Conservation (phyloP, 2,888 invertebrate genomes). For the Dolichopus griseipennis region DNA sequence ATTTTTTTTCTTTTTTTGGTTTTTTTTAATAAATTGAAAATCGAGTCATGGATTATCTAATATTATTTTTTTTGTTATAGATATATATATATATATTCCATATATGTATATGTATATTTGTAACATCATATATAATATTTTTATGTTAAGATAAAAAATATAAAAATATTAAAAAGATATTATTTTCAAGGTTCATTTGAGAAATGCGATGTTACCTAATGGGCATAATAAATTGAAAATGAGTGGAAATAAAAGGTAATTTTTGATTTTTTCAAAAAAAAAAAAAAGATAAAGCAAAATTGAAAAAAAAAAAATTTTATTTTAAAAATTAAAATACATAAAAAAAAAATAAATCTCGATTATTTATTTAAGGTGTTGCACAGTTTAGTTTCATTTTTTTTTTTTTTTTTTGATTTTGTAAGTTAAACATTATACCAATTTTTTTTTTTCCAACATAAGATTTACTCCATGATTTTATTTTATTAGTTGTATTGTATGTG, state of each 20-base stretch:
- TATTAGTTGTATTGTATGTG: no score
- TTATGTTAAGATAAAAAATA: neutral
- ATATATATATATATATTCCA: no score
- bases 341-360: neutral
- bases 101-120: neutral
- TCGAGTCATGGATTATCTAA: neutral
- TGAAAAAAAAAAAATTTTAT: no score
- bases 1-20: neutral
- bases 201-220: conserved; percentile 6
- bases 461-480: no score
- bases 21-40: neutral
- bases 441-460: no score
- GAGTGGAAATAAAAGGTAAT: neutral
- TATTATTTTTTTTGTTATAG: neutral
- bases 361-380: neutral
- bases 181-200: neutral
- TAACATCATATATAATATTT: neutral
- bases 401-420: neutral
- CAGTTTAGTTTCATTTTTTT: neutral
- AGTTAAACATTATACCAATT: neutral
- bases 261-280: no score
- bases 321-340: no score
- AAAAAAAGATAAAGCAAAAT: no score
- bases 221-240: neutral
- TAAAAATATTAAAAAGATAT: neutral